phyloP scores from a whole-genome alignment of 2,113 vertebrate genomes.

The Cynopterus brachyotis region DNA sequence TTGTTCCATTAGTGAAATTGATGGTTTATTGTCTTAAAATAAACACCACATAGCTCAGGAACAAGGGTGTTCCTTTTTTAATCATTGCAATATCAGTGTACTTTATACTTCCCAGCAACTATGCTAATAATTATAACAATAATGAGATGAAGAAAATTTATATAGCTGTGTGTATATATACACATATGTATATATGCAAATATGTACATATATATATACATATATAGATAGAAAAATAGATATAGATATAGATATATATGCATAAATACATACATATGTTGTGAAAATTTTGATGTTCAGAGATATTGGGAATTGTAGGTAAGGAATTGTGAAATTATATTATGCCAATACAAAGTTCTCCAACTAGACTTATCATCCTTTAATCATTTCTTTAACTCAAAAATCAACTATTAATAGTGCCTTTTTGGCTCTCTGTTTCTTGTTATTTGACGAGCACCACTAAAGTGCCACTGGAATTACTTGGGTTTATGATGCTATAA shows the following conservation, averaged over 20 bases:
- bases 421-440: neutral
- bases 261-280: neutral
- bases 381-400: neutral
- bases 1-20: slow-evolving; percentile 60
- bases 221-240: too few species aligned
- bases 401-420: neutral
- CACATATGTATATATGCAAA: too few species aligned
- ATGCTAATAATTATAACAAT: slow-evolving; percentile 49
- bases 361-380: neutral
- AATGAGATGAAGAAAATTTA: slow-evolving; percentile 52
- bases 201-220: too few species aligned
- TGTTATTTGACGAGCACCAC: neutral
- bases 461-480: neutral
- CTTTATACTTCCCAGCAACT: neutral
- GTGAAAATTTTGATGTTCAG: neutral
- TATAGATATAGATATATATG: too few species aligned
- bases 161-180: neutral
- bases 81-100: slow-evolving; percentile 47
- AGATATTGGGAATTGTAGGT: neutral
- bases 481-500: neutral
- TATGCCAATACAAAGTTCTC: neutral
- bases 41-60: slow-evolving; percentile 37
- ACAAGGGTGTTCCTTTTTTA: slow-evolving; percentile 56
- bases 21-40: slow-evolving; percentile 63
- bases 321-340: neutral